Base-by-base conservation (phyloP, 2,888 invertebrate species). In the Folsomia candida region DNA sequence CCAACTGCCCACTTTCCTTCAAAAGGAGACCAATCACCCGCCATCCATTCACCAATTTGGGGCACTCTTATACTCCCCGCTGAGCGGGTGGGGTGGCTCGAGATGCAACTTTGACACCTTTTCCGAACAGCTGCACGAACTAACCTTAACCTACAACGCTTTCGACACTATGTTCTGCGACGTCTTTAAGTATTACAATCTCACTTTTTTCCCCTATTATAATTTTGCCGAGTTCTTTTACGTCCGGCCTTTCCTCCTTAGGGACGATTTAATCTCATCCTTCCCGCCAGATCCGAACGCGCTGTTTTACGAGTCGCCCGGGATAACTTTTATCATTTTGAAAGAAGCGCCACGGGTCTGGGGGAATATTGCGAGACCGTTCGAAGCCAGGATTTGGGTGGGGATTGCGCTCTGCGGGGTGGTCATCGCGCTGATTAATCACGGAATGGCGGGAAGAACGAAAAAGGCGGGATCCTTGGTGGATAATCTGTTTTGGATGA, bases 281-380 rank as follows among this genome's bases (percentile, higher is more conserved):
- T 71, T 71, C 60, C 68, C 68, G 1, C 65, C 71, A 1, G 68
- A 66, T 1, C 20, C 62, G 1, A 65, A 65, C 3, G 59, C 67
- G 2, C 25, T 71, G 4, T 71, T 65, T 47, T 71, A 65, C 37
- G 71, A 64, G 9, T 68, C 68, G 11, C 71, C 71, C 0, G 64
- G 62, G 57, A 68, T 71, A 4, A 68, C 68, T 18, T 71, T 68
- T 71, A 57, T 68, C 14, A 65, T 71, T 20, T 24, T 71, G 18
- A 20, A 60, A 26, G 47, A 62, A 6, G 29, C 68, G 1, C 65
- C 68, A 47, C 24, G 27, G 2, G 29, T 59, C 1, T 68, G 71
- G 68, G 22, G 25, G 26, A 68, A 64, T 28, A 61, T 65, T 18
- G 26, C 65, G 11, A 25, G 68, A 6, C 71, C 71, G 2, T 71